Conservation (phyloP, 2,797 vertebrate species). For the Anabacerthia variegaticeps region DNA sequence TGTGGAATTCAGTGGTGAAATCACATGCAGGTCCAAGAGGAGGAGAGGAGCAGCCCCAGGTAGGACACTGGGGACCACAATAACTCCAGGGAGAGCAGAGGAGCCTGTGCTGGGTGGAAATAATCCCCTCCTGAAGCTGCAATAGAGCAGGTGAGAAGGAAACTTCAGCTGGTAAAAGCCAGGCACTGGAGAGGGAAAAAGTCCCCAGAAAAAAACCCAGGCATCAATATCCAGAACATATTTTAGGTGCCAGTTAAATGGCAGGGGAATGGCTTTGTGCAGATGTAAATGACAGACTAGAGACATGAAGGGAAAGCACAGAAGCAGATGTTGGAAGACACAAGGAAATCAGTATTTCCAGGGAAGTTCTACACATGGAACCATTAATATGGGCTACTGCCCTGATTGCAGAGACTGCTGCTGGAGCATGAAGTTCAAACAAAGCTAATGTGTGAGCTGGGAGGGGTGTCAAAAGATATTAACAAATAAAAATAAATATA, state of each 20-base stretch:
- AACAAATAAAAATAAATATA: neutral
- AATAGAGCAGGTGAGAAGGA: neutral
- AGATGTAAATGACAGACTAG: constrained; percentile 53
- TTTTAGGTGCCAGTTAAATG: constrained; percentile 66
- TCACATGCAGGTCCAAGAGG: constrained; percentile 48
- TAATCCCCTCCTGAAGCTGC: neutral
- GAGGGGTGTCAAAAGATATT: neutral
- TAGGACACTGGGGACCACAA: constrained; percentile 26
- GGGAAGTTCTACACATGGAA: constrained; percentile 17
- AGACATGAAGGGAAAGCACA: constrained; percentile 29
- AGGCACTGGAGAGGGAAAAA: neutral
- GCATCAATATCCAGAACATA: constrained; percentile 28
- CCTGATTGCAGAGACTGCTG: neutral
- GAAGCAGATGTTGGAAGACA: constrained; percentile 50
- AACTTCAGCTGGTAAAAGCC: neutral
- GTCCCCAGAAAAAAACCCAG: neutral
- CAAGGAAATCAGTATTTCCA: neutral
- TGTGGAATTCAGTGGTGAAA: constrained; percentile 9
- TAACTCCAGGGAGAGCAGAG: neutral
- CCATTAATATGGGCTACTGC: constrained; percentile 6
- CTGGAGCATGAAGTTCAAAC: constrained; percentile 24
- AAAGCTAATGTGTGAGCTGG: neutral
- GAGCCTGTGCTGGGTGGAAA: neutral
- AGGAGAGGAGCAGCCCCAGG: constrained; percentile 56
- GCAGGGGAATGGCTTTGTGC: constrained; percentile 53